Evolutionary conservation across 92 coral and sea anemone genomes (phyloP).

Genomic region (Pocillopora meandrina): DNA sequence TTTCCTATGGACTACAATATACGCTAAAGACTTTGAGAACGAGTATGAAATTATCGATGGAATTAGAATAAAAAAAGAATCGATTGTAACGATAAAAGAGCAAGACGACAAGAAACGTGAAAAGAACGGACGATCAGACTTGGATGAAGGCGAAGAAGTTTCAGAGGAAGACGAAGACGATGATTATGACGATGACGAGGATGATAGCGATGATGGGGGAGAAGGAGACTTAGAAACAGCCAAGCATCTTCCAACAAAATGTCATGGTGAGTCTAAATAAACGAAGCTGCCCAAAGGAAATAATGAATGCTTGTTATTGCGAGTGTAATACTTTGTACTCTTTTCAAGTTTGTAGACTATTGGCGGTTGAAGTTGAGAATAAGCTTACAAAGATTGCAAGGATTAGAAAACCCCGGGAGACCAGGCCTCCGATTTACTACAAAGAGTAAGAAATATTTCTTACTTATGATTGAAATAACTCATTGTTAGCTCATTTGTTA

Average conservation of each 20-base stretch:
- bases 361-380: slow-evolving; percentile 85
- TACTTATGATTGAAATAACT: background rate
- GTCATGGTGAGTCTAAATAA: slow-evolving; percentile 54
- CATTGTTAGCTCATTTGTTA: no score
- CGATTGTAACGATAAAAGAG: no score
- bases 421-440: slow-evolving; percentile 74
- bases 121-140: background rate
- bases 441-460: slow-evolving; percentile 73
- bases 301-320: background rate
- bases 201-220: slow-evolving; percentile 26
- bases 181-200: slow-evolving; percentile 37
- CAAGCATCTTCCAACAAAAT: slow-evolving; percentile 68
- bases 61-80: background rate
- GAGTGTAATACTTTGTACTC: background rate
- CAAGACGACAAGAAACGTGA: background rate
- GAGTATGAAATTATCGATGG: slow-evolving; percentile 70
- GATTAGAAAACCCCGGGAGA: slow-evolving; percentile 61
- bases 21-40: slow-evolving; percentile 40
- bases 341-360: slow-evolving; percentile 81
- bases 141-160: background rate
- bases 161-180: slow-evolving; percentile 4
- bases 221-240: slow-evolving; percentile 62
- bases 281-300: no score
- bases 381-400: slow-evolving; percentile 72
- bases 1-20: background rate